Evolutionary conservation across 2,113 vertebrate species (phyloP), one percentile per base, ranked within the genome.

Genomic region (Xenopus laevis): DNA sequence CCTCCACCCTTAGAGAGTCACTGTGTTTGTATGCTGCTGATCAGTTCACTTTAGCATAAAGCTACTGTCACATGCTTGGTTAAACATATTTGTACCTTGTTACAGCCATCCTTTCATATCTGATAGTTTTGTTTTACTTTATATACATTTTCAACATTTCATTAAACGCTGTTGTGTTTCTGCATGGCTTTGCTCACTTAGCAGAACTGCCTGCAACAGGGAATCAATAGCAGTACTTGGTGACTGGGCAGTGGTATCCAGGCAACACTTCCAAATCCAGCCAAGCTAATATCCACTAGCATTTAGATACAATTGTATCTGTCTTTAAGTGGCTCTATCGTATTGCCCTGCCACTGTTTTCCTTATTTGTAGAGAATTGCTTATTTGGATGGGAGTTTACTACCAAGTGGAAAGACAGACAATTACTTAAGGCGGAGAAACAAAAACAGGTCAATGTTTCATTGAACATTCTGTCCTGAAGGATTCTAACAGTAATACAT

Each of bases 221-320:
- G 71, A 81, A 86, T 88, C 55, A 7, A 91, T 85, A 83, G 12
- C 4, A n/a, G 18, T 52, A 59, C 83, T 81, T 79, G 79, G 67
- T 65, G 80, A 10, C 59, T 8, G 64, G 82, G 23, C 69, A 76
- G n/a, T 47, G 68, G 86, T 85, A 83, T 85, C 87, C 82, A 78
- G 79, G 87, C 85, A 89, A 89, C 84, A 76, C 45, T 73, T 79
- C 81, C 72, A 71, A 85, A 83, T 77, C 63, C 57, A 61, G 80
- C 82, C 81, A 84, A 75, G 77, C 80, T 53, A 67, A 85, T 84
- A 82, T 87, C 63, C 80, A 79, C 76, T 81, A 77, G 81, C 82
- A 46, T 79, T 87, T 13, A 0, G 10, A 21, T 79, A 79, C 82
- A 72, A 76, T 79, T 79, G 81, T 82, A 81, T 68, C 13, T 57